Percentiles rank a stretch among this genome's conserved stretches.
Conservation (phyloP, 1,140 invertebrate species). For the Hetaerina americana region DNA sequence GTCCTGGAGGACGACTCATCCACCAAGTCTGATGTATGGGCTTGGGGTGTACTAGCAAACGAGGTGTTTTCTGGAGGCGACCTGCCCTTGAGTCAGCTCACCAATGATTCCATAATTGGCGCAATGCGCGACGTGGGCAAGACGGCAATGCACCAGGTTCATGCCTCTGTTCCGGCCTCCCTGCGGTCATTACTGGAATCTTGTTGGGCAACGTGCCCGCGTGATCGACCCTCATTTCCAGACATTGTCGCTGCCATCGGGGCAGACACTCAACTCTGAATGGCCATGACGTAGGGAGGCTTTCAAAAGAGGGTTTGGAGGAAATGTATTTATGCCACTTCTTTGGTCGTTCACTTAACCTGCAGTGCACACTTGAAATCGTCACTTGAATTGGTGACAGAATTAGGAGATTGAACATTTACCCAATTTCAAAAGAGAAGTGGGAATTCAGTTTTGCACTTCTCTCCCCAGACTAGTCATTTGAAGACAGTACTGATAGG, state of each 20-base stretch:
- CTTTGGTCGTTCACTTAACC: neutral
- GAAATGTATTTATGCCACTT: neutral
- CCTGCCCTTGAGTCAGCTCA: conserved; percentile 68
- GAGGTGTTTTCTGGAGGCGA: conserved; percentile 81
- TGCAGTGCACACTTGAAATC: neutral
- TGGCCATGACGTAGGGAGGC: no score
- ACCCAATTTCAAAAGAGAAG: no score
- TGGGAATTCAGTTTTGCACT: neutral
- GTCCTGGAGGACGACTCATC: conserved; percentile 84
- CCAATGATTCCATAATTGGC: conserved; percentile 58
- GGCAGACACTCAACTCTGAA: conserved; percentile 4
- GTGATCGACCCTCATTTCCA: conserved; percentile 50
- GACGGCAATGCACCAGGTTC: conserved; percentile 44
- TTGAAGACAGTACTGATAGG: neutral
- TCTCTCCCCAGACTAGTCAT: neutral
- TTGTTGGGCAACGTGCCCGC: conserved; percentile 47
- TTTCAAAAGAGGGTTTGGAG: neutral
- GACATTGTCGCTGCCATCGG: conserved; percentile 25
- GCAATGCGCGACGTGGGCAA: conserved; percentile 50
- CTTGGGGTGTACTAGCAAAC: conserved; percentile 80
- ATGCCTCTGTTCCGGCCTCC: conserved; percentile 23
- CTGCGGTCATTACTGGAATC: conserved; percentile 32
- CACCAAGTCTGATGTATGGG: conserved; percentile 88
- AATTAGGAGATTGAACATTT: no score
- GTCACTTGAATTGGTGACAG: neutral